phyloP scores from a whole-genome alignment of 1,140 invertebrate genomes.

The Ephestia elutella region DNA sequence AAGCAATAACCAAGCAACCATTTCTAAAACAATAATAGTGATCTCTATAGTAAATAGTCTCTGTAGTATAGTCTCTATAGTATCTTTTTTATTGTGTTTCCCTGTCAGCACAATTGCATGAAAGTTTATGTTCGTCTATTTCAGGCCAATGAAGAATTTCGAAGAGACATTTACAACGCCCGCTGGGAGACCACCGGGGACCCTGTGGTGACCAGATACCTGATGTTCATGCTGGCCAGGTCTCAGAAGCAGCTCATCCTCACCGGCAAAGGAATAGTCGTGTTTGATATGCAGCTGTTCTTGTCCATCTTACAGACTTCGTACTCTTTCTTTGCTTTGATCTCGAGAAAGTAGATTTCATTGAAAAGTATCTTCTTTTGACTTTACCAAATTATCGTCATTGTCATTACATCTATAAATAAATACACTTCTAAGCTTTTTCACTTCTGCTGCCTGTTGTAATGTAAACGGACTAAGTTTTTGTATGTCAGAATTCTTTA shows the following conservation, averaged over 20 bases:
- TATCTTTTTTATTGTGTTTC: too few species aligned
- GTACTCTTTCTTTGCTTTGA: constrained; percentile 55
- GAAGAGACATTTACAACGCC: constrained; percentile 34
- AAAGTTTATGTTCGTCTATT: constrained; percentile 15
- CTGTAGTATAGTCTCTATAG: too few species aligned
- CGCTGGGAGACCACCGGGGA: constrained; percentile 42
- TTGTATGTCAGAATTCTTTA: too few species aligned
- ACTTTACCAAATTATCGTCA: too few species aligned
- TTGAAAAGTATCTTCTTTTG: too few species aligned
- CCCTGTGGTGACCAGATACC: constrained; percentile 28
- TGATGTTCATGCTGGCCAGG: constrained; percentile 50
- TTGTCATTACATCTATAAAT: too few species aligned
- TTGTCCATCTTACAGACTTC: constrained; percentile 54
- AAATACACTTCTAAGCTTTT: too few species aligned
- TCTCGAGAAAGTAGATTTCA: constrained; percentile 29
- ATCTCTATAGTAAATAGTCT: too few species aligned
- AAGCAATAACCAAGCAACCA: too few species aligned
- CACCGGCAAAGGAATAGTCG: constrained; percentile 40
- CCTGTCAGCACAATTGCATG: neutral
- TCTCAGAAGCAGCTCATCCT: constrained; percentile 38
- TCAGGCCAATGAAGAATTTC: constrained; percentile 42
- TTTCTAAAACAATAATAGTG: too few species aligned
- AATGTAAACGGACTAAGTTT: too few species aligned
- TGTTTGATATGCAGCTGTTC: constrained; percentile 54
- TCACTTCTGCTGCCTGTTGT: too few species aligned